Conservation (phyloP, 2,888 invertebrate species). For the Pammene fasciana region DNA sequence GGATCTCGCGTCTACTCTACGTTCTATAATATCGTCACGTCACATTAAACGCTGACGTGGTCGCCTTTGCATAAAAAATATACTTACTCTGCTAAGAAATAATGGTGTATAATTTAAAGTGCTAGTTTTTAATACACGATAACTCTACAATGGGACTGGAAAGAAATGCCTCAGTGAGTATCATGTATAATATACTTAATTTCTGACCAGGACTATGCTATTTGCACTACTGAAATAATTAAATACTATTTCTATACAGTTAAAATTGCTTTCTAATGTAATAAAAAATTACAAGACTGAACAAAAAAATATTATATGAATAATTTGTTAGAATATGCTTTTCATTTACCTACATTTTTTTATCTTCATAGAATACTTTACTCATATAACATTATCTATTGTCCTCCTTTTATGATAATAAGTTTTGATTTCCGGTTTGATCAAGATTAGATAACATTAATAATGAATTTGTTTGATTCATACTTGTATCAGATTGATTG, state of each 20-base stretch:
- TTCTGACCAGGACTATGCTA: not conserved
- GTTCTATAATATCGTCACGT: conserved; percentile 23
- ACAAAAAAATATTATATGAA: too few species aligned
- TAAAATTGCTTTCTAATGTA: too few species aligned
- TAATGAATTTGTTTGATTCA: not conserved
- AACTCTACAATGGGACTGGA: conserved; percentile 67
- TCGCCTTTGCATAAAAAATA: conserved; percentile 11
- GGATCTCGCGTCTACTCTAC: not conserved
- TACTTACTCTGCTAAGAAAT: conserved; percentile 12
- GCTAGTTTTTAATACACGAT: not conserved
- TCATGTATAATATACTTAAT: conserved; percentile 1
- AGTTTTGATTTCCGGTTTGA: conserved; percentile 6
- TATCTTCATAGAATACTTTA: not conserved
- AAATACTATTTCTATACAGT: too few species aligned
- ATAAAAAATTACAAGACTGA: too few species aligned
- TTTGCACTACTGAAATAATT: too few species aligned
- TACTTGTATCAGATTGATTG: not conserved
- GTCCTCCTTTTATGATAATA: not conserved
- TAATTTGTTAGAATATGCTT: too few species aligned
- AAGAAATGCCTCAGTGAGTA: conserved; percentile 61
- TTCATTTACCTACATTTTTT: too few species aligned
- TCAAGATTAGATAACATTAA: conserved; percentile 34
- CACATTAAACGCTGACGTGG: conserved; percentile 31
- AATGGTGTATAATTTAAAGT: conserved; percentile 18
- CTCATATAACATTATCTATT: not conserved